phyloP scores from a whole-genome alignment of 1,140 invertebrate genomes.

The Drosophila oshimai region DNA sequence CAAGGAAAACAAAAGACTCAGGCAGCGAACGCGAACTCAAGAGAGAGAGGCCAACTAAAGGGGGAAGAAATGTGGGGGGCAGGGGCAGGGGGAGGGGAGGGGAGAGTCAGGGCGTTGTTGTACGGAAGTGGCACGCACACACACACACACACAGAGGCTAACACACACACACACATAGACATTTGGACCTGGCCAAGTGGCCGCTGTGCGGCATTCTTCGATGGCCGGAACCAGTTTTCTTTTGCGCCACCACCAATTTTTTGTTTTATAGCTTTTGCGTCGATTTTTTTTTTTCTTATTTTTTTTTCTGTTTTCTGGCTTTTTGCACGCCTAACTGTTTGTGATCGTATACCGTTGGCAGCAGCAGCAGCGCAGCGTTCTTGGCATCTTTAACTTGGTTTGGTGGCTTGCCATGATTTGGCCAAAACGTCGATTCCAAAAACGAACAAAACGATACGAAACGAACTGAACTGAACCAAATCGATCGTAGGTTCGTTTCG shows the following conservation, averaged over 20 bases:
- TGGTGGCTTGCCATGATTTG: conserved; percentile 22
- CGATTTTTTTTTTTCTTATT: conserved; percentile 26
- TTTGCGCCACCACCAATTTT: conserved; percentile 69
- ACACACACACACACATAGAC: conserved; percentile 1
- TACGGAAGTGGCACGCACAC: conserved; percentile 70
- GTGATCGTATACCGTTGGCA: conserved; percentile 58
- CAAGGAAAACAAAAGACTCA: conserved; percentile 71
- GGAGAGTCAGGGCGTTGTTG: conserved; percentile 41
- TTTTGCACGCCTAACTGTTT: conserved; percentile 78
- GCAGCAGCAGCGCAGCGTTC: conserved; percentile 34
- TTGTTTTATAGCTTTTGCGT: conserved; percentile 53
- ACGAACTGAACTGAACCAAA: neutral
- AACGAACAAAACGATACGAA: neutral
- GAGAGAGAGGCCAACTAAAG: conserved; percentile 7
- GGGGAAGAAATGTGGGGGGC: neutral
- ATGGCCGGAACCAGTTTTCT: conserved; percentile 75
- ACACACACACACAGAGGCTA: neutral
- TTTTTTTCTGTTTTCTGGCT: conserved; percentile 20
- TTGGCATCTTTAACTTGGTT: conserved; percentile 50
- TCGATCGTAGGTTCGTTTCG: conserved; percentile 12
- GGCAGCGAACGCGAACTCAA: conserved; percentile 66
- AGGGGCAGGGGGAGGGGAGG: neutral
- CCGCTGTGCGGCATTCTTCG: conserved; percentile 69
- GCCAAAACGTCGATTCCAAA: conserved; percentile 12
- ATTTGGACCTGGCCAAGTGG: conserved; percentile 58